Conservation (phyloP, 1,140 invertebrate genomes). For the Drosophila nigromelanica region DNA sequence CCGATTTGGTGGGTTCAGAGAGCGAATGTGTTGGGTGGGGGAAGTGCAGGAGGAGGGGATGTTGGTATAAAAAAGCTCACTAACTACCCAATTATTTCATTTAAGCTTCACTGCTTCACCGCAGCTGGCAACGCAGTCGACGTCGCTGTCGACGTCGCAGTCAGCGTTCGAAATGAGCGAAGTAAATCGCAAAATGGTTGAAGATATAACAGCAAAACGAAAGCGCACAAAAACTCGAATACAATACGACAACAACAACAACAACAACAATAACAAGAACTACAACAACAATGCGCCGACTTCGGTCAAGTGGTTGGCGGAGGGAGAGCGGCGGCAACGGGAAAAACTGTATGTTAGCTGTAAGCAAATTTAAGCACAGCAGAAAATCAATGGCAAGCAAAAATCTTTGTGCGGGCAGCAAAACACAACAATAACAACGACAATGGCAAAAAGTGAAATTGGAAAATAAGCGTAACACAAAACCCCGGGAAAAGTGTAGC, state of each 20-base stretch:
- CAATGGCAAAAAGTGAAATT: constrained; percentile 61
- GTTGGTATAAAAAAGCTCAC: constrained; percentile 57
- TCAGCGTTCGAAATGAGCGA: constrained; percentile 8
- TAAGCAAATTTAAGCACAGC: constrained; percentile 78
- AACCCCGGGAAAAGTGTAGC: constrained; percentile 65
- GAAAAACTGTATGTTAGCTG: constrained; percentile 23
- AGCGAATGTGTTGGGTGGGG: background rate
- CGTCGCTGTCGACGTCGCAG: constrained; percentile 5
- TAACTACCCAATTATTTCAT: constrained; percentile 84
- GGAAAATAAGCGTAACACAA: constrained; percentile 83
- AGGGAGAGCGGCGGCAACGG: background rate
- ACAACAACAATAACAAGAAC: constrained; percentile 35
- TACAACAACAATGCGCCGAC: constrained; percentile 32
- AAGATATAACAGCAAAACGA: constrained; percentile 52
- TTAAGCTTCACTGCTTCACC: constrained; percentile 75
- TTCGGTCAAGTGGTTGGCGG: constrained; percentile 32
- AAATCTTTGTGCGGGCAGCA: constrained; percentile 39
- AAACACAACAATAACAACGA: constrained; percentile 33
- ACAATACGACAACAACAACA: constrained; percentile 43
- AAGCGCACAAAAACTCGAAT: constrained; percentile 49
- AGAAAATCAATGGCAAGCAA: constrained; percentile 71
- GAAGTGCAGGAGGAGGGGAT: background rate
- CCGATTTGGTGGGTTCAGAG: background rate
- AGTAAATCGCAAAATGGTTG: constrained; percentile 54
- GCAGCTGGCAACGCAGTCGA: constrained; percentile 19